A percentile compares a stretch with the other conserved stretches of the same genome.
phyloP scores from a whole-genome alignment of 2,797 vertebrate species.

The Triplophysa yarkandensis region DNA sequence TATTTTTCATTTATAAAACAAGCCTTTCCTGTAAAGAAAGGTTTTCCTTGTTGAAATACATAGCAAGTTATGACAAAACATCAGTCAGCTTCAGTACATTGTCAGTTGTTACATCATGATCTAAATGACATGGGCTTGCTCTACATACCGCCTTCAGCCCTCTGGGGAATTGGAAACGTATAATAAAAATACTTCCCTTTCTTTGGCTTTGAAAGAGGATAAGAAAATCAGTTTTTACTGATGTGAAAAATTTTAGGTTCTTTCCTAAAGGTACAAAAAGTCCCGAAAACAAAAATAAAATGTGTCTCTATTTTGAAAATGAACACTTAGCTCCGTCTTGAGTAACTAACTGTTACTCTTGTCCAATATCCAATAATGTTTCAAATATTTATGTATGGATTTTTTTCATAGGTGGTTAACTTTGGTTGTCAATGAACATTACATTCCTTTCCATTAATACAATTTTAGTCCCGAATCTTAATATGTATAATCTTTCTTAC shows the following conservation, averaged over 20 bases:
- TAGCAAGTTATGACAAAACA: conserved; percentile 14
- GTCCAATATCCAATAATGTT: too few relatives aligned
- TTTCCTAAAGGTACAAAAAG: background rate
- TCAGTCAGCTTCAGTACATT: conserved; percentile 32
- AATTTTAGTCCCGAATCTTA: too few relatives aligned
- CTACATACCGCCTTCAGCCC: conserved; percentile 48
- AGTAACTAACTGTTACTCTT: too few relatives aligned
- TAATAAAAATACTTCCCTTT: conserved; percentile 45
- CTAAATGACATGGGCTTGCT: conserved; percentile 49
- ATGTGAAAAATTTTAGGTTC: background rate
- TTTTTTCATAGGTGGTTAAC: too few relatives aligned
- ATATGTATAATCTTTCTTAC: too few relatives aligned
- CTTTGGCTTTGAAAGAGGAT: conserved; percentile 20
- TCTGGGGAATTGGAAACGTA: conserved; percentile 23
- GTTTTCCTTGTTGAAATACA: background rate
- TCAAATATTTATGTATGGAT: too few relatives aligned
- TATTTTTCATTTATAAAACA: background rate
- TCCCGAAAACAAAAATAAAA: background rate
- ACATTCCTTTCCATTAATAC: too few relatives aligned
- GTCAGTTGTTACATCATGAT: conserved; percentile 47
- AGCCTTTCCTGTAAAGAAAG: background rate
- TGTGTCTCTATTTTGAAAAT: background rate
- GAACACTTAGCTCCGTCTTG: too few relatives aligned
- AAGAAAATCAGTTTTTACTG: conserved; percentile 13
- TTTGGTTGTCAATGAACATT: too few relatives aligned